Conservation (phyloP, 2,797 vertebrate species). For the Pyrrhura leucotis region DNA sequence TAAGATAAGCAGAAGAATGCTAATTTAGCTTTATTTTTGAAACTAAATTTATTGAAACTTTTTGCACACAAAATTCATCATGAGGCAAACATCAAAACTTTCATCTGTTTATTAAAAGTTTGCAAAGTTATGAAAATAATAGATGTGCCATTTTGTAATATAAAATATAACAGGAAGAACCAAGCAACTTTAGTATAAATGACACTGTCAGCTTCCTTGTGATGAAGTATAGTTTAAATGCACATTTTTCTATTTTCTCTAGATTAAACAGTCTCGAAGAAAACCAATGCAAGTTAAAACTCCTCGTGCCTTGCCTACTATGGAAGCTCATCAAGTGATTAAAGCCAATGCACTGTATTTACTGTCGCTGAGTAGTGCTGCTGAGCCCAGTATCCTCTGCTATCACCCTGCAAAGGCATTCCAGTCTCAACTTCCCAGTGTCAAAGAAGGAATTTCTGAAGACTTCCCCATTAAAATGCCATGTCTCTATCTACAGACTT, state of each 20-base stretch:
- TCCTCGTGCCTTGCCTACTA: slow-evolving; percentile 93
- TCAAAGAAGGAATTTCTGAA: slow-evolving; percentile 96
- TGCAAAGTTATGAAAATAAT: background rate
- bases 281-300: slow-evolving; percentile 98
- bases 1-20: background rate
- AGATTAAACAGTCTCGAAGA: slow-evolving; percentile 97
- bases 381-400: slow-evolving; percentile 93
- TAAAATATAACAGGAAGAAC: background rate
- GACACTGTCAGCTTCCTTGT: background rate
- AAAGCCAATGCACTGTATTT: slow-evolving; percentile 96
- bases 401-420: slow-evolving; percentile 92
- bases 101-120: background rate
- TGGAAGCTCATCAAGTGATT: slow-evolving; percentile 99
- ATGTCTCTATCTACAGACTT: slow-evolving; percentile 95
- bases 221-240: background rate
- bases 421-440: slow-evolving; percentile 92
- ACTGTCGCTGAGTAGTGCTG: slow-evolving; percentile 95
- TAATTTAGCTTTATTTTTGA: background rate
- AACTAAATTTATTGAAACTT: background rate
- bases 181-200: background rate
- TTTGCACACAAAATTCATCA: background rate
- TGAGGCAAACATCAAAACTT: background rate
- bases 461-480: slow-evolving; percentile 96
- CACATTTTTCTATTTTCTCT: background rate
- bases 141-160: background rate